Conservation (phyloP, 2,797 vertebrate genomes). For the Staurois parvus region DNA sequence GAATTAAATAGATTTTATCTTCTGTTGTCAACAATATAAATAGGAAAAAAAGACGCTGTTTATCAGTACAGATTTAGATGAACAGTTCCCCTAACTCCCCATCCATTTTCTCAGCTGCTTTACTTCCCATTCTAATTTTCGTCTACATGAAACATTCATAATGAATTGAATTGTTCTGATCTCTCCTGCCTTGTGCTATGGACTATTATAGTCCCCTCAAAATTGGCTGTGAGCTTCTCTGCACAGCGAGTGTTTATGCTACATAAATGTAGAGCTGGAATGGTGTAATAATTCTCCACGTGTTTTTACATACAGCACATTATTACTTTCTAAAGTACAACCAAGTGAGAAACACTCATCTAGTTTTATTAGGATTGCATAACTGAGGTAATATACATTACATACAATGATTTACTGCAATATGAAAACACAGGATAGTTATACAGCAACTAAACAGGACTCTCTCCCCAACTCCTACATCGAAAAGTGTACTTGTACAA, state of each 20-base stretch:
- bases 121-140: conserved; percentile 15
- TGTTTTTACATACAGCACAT: not conserved
- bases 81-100: not conserved
- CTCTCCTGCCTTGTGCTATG: not conserved
- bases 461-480: too few relatives aligned
- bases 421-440: too few relatives aligned
- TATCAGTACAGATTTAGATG: not conserved
- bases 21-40: not conserved
- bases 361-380: not conserved
- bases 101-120: conserved; percentile 2
- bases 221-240: conserved; percentile 1
- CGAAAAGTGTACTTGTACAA: too few relatives aligned
- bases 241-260: not conserved
- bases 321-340: not conserved
- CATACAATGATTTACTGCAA: not conserved
- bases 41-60: not conserved
- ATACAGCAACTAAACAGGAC: too few relatives aligned
- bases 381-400: not conserved
- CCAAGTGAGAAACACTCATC: not conserved
- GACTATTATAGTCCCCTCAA: conserved; percentile 10
- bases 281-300: not conserved
- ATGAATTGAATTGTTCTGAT: conserved; percentile 12
- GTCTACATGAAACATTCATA: conserved; percentile 37
- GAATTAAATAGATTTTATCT: not conserved
- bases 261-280: not conserved